These are phyloP conservation scores for Scaptomyza graminum DNA, from an alignment of 1,140 invertebrate species.

Conservation along the genomic window DNA sequence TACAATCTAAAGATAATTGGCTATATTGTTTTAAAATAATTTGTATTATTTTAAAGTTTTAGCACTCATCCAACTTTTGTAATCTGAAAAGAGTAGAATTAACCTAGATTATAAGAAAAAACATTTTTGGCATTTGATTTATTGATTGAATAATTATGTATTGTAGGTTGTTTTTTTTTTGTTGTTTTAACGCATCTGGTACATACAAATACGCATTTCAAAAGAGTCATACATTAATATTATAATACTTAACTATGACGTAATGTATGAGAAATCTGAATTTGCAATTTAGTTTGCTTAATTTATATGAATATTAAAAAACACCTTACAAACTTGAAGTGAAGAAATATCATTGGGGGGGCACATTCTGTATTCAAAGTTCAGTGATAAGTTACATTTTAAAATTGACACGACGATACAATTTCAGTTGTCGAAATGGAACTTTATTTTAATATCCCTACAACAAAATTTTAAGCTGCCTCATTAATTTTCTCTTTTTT, in stretches of 20 bases:
- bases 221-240: constrained; percentile 74
- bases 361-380: constrained; percentile 39
- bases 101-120: neutral
- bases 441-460: constrained; percentile 7
- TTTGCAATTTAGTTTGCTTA: constrained; percentile 61
- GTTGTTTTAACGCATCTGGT: constrained; percentile 65
- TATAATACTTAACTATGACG: constrained; percentile 79
- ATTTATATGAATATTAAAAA: constrained; percentile 69
- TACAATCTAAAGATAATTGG: too few relatives aligned
- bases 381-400: constrained; percentile 37
- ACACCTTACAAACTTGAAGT: constrained; percentile 68
- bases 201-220: constrained; percentile 69
- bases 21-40: too few relatives aligned
- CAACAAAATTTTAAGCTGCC: constrained; percentile 18
- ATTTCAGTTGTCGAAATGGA: constrained; percentile 35
- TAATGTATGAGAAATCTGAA: constrained; percentile 73
- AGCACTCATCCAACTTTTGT: too few relatives aligned
- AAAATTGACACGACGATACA: constrained; percentile 64
- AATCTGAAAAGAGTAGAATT: too few relatives aligned
- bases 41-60: too few relatives aligned
- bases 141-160: constrained; percentile 79
- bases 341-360: constrained; percentile 57
- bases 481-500: constrained; percentile 15
- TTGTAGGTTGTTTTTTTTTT: constrained; percentile 63
- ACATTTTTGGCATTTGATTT: constrained; percentile 76